A percentile compares a stretch with the other conserved stretches of the same genome.
Evolutionary conservation across 2,888 invertebrate species (phyloP).

Genomic region (Tricholauxania praeusta): DNA sequence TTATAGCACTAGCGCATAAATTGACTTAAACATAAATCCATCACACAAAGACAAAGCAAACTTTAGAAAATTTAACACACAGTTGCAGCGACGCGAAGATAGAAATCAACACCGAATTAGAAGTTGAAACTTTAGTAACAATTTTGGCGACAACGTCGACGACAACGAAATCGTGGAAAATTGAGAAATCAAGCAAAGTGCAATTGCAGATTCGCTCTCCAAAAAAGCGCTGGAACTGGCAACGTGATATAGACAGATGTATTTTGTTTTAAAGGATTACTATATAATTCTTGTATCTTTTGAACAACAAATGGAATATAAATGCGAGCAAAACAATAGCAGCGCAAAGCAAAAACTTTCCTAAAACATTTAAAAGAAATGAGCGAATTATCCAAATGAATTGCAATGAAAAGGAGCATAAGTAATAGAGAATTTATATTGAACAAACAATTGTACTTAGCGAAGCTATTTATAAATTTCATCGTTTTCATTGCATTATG

Average conservation of each 20-base stretch:
- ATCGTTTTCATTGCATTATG: no score
- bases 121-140: constrained; percentile 22
- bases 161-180: no score
- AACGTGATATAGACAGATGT: constrained; percentile 5
- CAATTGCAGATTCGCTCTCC: no score
- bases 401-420: neutral
- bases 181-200: neutral
- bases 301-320: neutral
- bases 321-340: neutral
- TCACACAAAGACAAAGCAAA: neutral
- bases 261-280: neutral
- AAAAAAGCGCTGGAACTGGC: neutral
- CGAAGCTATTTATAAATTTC: no score
- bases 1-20: neutral
- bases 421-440: constrained; percentile 41
- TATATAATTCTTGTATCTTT: no score
- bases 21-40: neutral
- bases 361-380: neutral
- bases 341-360: neutral
- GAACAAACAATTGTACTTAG: constrained; percentile 50
- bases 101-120: constrained; percentile 22
- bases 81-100: neutral
- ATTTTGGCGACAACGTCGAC: neutral
- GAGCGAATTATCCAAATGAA: no score
- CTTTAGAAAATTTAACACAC: neutral